phyloP scores from a whole-genome alignment of 2,797 vertebrate genomes.

The Enoplosus armatus region DNA sequence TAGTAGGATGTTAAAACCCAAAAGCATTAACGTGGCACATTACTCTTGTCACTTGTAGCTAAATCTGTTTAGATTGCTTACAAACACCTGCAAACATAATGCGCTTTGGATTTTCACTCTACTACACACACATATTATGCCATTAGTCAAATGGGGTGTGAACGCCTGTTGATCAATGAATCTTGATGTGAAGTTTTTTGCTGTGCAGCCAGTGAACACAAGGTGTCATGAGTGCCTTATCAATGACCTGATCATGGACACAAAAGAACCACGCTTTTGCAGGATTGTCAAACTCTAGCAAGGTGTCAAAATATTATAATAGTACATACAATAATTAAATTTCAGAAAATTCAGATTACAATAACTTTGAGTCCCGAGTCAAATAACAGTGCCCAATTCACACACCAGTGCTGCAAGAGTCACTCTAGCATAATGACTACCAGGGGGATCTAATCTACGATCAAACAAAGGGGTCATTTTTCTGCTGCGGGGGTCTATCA shows the following conservation, averaged over 20 bases:
- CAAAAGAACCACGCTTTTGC: background rate
- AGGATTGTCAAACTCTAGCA: too few relatives aligned
- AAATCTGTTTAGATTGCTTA: conserved; percentile 18
- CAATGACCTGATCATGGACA: background rate
- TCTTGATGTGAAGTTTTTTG: background rate
- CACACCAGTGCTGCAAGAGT: conserved; percentile 19
- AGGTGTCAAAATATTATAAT: too few relatives aligned
- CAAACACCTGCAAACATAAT: background rate
- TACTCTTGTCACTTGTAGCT: background rate
- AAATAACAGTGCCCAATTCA: conserved; percentile 3
- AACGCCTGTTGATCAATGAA: background rate
- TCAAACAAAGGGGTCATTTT: conserved; percentile 1
- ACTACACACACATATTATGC: background rate
- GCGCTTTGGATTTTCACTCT: background rate
- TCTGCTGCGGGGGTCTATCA: conserved; percentile 22
- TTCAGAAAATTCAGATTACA: background rate
- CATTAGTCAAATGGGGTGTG: background rate
- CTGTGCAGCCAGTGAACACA: background rate
- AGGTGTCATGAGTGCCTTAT: background rate
- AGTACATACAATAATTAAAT: too few relatives aligned
- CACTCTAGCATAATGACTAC: conserved; percentile 21
- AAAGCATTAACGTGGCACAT: conserved; percentile 6
- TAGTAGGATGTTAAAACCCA: conserved; percentile 1
- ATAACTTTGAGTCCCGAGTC: background rate
- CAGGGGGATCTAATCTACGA: conserved; percentile 59